Evolutionary conservation across 2,113 vertebrate species (phyloP).

Genomic region (Monopterus albus): DNA sequence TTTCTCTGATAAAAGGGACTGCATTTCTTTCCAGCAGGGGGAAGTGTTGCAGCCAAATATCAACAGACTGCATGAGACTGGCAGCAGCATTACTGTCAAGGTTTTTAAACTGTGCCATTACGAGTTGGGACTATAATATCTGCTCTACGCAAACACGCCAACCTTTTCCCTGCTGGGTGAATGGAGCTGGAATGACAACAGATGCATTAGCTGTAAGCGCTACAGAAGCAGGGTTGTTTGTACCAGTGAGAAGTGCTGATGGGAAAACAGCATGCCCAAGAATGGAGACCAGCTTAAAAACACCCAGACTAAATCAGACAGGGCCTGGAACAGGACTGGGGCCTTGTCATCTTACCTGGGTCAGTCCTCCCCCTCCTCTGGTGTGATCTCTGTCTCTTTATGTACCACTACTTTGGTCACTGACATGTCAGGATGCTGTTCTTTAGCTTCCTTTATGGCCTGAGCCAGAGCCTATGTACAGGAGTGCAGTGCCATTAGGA

Average conservation of each 20-base stretch:
- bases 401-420: slow-evolving; percentile 99
- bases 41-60: slow-evolving; percentile 37
- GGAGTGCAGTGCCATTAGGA: slow-evolving; percentile 63
- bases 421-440: slow-evolving; percentile 99
- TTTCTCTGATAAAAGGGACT: background rate
- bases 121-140: slow-evolving; percentile 41
- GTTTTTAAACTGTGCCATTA: slow-evolving; percentile 53
- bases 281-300: slow-evolving; percentile 40
- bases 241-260: slow-evolving; percentile 44
- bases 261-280: slow-evolving; percentile 72
- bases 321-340: slow-evolving; percentile 58
- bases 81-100: slow-evolving; percentile 36
- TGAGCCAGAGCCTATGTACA: slow-evolving; percentile 97
- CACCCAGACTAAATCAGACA: slow-evolving; percentile 44
- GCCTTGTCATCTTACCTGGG: slow-evolving; percentile 90
- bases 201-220: slow-evolving; percentile 63
- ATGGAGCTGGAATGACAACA: slow-evolving; percentile 58
- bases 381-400: slow-evolving; percentile 99
- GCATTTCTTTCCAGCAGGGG: slow-evolving; percentile 59
- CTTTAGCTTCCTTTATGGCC: slow-evolving; percentile 99
- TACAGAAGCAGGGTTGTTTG: slow-evolving; percentile 55
- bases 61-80: slow-evolving; percentile 35
- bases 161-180: slow-evolving; percentile 38
- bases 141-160: slow-evolving; percentile 12
- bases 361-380: slow-evolving; percentile 97